Conservation (phyloP, 2,113 vertebrate genomes). For the Mustela lutreola region DNA sequence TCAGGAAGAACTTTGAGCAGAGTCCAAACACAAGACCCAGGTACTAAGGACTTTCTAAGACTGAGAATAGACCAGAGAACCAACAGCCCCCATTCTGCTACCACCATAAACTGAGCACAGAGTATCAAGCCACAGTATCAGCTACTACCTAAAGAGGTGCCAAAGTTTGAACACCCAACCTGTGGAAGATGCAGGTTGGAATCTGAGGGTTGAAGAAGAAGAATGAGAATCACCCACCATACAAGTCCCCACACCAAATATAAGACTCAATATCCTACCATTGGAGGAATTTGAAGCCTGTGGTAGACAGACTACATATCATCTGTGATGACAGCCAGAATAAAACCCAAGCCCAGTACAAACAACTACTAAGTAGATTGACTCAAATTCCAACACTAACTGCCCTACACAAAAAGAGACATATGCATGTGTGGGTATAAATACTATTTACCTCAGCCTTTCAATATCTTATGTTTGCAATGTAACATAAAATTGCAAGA, state of each 20-base stretch:
- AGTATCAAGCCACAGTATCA: background rate
- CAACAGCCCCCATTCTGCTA: background rate
- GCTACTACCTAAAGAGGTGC: background rate
- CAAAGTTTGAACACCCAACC: background rate
- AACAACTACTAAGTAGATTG: background rate
- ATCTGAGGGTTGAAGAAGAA: background rate
- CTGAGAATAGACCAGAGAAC: background rate
- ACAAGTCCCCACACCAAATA: background rate
- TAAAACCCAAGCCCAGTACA: background rate
- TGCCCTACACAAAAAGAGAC: background rate
- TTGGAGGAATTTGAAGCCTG: background rate
- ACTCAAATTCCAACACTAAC: background rate
- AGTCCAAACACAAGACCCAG: background rate
- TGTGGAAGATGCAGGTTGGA: background rate
- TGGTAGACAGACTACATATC: background rate
- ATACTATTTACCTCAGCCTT: background rate
- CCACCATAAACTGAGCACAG: background rate
- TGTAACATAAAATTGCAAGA: background rate
- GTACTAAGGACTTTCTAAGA: background rate
- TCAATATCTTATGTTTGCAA: background rate
- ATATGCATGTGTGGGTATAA: background rate
- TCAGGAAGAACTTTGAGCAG: background rate
- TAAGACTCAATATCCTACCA: background rate
- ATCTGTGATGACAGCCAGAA: background rate
- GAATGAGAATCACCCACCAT: background rate